phyloP scores from a whole-genome alignment of 2,888 invertebrate genomes.

The Caenorhabditis parvicauda region DNA sequence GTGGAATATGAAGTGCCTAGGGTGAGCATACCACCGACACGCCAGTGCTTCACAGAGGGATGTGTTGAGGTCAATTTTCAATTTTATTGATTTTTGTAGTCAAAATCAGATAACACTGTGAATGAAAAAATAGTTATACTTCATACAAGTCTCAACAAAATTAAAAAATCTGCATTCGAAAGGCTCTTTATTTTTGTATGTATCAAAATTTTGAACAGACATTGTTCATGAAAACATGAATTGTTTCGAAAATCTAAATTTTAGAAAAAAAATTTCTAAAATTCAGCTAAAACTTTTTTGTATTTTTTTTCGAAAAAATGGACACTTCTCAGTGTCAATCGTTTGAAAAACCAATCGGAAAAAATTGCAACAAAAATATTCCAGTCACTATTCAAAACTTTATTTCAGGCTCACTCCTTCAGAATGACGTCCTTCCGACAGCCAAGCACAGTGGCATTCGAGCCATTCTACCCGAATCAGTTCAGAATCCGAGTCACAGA shows the following conservation, averaged over 20 bases:
- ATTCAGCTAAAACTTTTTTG: neutral
- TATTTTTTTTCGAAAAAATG: too few relatives aligned
- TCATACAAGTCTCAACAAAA: too few relatives aligned
- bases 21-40: constrained; percentile 50
- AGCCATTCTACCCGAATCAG: constrained; percentile 45
- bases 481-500: constrained; percentile 45
- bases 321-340: neutral
- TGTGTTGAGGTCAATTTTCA: constrained; percentile 48
- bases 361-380: neutral
- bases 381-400: neutral
- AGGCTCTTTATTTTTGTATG: too few relatives aligned
- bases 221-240: too few relatives aligned
- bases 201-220: too few relatives aligned
- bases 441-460: constrained; percentile 40
- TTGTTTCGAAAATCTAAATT: too few relatives aligned
- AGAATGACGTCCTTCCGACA: constrained; percentile 43
- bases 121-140: too few relatives aligned
- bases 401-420: constrained; percentile 37
- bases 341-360: neutral
- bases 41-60: constrained; percentile 61
- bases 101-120: too few relatives aligned
- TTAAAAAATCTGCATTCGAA: too few relatives aligned
- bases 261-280: constrained; percentile 2
- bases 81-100: neutral
- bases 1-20: constrained; percentile 56